These are phyloP conservation scores for Reinhardtius hippoglossoides DNA, from an alignment of 2,113 vertebrate genomes.

Conservation along the genomic window DNA sequence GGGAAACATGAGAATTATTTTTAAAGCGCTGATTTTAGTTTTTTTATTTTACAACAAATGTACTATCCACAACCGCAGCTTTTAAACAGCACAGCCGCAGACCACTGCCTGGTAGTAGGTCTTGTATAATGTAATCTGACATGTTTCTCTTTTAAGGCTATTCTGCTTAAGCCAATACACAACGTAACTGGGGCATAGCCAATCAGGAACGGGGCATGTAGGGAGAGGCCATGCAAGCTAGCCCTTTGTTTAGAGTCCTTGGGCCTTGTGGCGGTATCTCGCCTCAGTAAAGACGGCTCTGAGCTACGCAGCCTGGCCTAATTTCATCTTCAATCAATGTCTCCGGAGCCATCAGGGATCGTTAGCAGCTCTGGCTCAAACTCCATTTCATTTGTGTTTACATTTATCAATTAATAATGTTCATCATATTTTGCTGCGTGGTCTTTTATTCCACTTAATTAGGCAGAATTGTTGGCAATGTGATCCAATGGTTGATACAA, in stretches of 20 bases:
- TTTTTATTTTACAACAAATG: conserved; percentile 29
- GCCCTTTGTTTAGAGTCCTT: conserved; percentile 76
- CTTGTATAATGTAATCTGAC: conserved; percentile 76
- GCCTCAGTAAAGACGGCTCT: conserved; percentile 62
- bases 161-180: conserved; percentile 73
- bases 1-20: conserved; percentile 52
- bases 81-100: conserved; percentile 50
- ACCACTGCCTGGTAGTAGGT: conserved; percentile 47
- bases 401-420: conserved; percentile 44
- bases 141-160: conserved; percentile 71
- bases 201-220: conserved; percentile 62
- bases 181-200: conserved; percentile 69
- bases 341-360: conserved; percentile 66
- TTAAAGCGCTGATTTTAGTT: conserved; percentile 32
- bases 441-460: conserved; percentile 47
- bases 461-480: conserved; percentile 12
- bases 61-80: conserved; percentile 39
- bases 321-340: conserved; percentile 83
- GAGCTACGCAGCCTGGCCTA: conserved; percentile 70
- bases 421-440: conserved; percentile 22
- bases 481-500: conserved; percentile 14
- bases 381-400: conserved; percentile 46
- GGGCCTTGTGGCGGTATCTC: conserved; percentile 70
- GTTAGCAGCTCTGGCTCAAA: conserved; percentile 55
- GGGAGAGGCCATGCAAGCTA: conserved; percentile 60